Evolutionary conservation across 1,140 invertebrate species (phyloP).

Genomic region (Saccostrea glomerata): DNA sequence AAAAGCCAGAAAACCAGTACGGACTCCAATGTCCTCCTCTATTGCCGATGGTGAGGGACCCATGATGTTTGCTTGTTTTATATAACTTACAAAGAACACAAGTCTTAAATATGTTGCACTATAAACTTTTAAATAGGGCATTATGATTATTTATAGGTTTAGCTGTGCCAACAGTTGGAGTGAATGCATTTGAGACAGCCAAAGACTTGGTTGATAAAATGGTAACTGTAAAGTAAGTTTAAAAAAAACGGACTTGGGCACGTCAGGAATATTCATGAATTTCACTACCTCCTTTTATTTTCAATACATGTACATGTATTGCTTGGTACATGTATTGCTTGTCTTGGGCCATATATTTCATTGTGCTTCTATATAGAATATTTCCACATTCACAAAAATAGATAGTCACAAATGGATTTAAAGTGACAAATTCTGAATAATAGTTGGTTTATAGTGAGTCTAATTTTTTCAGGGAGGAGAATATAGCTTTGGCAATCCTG

Average conservation of each 20-base stretch:
- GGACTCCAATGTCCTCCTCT: conserved; percentile 86
- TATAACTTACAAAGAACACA: not conserved
- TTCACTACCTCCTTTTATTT: too few species aligned
- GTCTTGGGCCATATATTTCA: too few species aligned
- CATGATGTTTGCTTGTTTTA: not conserved
- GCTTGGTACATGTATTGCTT: too few species aligned
- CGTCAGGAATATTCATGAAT: too few species aligned
- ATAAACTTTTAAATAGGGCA: too few species aligned
- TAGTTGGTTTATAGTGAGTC: too few species aligned
- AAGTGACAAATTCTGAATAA: too few species aligned
- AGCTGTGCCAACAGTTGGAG: conserved; percentile 92
- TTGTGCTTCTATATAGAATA: too few species aligned
- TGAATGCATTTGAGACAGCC: conserved; percentile 91
- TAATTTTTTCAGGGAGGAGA: conserved; percentile 78
- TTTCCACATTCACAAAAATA: too few species aligned
- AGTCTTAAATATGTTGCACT: not conserved
- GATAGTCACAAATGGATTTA: too few species aligned
- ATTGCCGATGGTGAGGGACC: conserved; percentile 88
- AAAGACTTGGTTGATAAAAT: conserved; percentile 89
- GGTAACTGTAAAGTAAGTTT: conserved; percentile 80
- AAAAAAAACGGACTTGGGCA: too few species aligned
- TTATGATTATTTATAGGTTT: conserved; percentile 80
- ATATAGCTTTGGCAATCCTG: conserved; percentile 92
- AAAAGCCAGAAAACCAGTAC: conserved; percentile 85
- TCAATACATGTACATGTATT: too few species aligned